Conservation (phyloP, 2,888 invertebrate genomes). For the Pasiphila rectangulata region DNA sequence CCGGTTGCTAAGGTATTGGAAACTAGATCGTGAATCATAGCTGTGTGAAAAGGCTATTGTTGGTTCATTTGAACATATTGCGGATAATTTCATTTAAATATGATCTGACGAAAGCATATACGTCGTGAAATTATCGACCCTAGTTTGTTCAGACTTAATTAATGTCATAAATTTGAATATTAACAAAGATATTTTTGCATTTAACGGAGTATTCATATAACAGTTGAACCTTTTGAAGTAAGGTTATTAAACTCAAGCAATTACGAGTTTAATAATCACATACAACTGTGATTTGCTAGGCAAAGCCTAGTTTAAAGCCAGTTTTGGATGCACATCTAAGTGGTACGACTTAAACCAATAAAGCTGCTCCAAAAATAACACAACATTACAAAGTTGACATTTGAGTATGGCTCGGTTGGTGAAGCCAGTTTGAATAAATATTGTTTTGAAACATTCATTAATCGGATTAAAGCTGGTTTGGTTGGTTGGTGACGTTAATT, state of each 20-base stretch:
- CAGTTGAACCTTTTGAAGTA: background rate
- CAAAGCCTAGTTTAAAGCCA: background rate
- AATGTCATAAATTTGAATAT: conserved; percentile 15
- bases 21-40: conserved; percentile 61
- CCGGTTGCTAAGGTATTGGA: conserved; percentile 56
- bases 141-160: background rate
- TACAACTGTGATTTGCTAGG: background rate
- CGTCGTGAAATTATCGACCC: background rate
- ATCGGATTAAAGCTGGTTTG: conserved; percentile 27
- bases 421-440: conserved; percentile 23
- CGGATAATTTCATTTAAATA: conserved; percentile 9
- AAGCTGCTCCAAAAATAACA: conserved; percentile 6
- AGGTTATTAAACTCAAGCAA: conserved; percentile 6
- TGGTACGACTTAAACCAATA: background rate
- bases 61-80: conserved; percentile 15
- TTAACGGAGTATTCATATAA: too few relatives aligned
- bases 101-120: conserved; percentile 1
- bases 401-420: conserved; percentile 25
- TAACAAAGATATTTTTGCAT: conserved; percentile 13
- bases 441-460: conserved; percentile 26
- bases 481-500: conserved; percentile 15
- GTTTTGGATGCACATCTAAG: background rate
- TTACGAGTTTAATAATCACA: background rate
- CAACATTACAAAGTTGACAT: conserved; percentile 29
- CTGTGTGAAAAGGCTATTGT: conserved; percentile 32